phyloP scores from a whole-genome alignment of 2,888 invertebrate genomes.

The Troides oblongomaculatus region DNA sequence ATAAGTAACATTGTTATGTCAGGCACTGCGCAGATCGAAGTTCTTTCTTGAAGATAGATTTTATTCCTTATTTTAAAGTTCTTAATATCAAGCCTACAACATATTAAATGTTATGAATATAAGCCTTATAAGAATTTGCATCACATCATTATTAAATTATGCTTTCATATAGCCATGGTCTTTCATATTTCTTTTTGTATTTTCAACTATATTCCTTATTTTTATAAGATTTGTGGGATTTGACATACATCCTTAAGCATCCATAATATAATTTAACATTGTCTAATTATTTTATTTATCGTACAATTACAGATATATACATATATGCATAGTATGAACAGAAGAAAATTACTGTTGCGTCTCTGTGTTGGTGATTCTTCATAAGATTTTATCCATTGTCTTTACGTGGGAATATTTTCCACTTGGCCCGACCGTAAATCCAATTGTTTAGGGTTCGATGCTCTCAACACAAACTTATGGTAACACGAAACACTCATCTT shows the following conservation, averaged over 20 bases:
- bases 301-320: not conserved
- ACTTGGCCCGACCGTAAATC: constrained; percentile 8
- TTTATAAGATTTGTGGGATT: too few species aligned
- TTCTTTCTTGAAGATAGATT: not conserved
- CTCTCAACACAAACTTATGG: constrained; percentile 15
- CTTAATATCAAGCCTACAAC: not conserved
- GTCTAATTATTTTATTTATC: too few species aligned
- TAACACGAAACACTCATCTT: constrained; percentile 28
- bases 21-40: not conserved
- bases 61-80: not conserved
- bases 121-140: not conserved
- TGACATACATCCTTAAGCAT: too few species aligned
- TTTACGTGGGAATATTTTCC: constrained; percentile 20
- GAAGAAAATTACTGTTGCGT: not conserved
- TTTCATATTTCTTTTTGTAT: too few species aligned
- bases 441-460: constrained; percentile 34
- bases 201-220: too few species aligned
- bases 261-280: too few species aligned
- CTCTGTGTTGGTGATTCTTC: not conserved
- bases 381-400: constrained; percentile 7
- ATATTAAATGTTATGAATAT: not conserved
- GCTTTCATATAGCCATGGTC: too few species aligned
- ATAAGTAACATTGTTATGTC: not conserved
- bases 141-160: not conserved
- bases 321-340: not conserved